These are phyloP conservation scores for Lordiphosa fenestrarum DNA, from an alignment of 2,888 invertebrate species.

Conservation along the genomic window DNA sequence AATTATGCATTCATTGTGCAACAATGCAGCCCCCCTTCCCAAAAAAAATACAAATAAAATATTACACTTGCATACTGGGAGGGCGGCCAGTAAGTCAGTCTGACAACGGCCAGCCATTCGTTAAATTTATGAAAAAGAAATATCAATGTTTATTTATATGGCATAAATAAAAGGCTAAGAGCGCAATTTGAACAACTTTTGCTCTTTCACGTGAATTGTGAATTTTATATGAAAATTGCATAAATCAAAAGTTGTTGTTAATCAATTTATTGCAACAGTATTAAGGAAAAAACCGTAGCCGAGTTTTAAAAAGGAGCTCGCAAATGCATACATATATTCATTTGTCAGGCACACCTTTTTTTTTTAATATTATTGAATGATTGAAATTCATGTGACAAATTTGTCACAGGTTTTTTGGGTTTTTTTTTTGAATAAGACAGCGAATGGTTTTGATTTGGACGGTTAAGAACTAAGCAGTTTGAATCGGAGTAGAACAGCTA, in stretches of 20 bases:
- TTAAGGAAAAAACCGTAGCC: conserved; percentile 6
- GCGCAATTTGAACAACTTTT: conserved; percentile 17
- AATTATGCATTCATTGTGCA: conserved; percentile 69
- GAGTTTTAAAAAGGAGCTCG: conserved; percentile 16
- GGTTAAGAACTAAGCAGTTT: too few species aligned
- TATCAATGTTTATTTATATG: conserved; percentile 40
- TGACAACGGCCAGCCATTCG: conserved; percentile 43
- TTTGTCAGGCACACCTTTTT: conserved; percentile 13
- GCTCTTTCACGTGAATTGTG: conserved; percentile 14
- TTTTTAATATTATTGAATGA: too few species aligned
- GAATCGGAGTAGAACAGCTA: too few species aligned
- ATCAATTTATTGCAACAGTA: conserved; percentile 52
- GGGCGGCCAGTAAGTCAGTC: conserved; percentile 28
- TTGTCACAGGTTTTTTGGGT: background rate
- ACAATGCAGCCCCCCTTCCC: conserved; percentile 19
- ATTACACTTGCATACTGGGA: background rate
- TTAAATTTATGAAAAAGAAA: conserved; percentile 60
- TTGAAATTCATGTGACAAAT: conserved; percentile 1
- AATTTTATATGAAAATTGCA: conserved; percentile 37
- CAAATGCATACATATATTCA: conserved; percentile 23
- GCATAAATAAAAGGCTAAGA: conserved; percentile 14
- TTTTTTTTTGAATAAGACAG: background rate
- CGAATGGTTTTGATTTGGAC: background rate
- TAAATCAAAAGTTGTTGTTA: conserved; percentile 64
- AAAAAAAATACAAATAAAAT: conserved; percentile 2